phyloP scores from a whole-genome alignment of 2,888 invertebrate genomes.

The Gonocerus acuteangulatus region DNA sequence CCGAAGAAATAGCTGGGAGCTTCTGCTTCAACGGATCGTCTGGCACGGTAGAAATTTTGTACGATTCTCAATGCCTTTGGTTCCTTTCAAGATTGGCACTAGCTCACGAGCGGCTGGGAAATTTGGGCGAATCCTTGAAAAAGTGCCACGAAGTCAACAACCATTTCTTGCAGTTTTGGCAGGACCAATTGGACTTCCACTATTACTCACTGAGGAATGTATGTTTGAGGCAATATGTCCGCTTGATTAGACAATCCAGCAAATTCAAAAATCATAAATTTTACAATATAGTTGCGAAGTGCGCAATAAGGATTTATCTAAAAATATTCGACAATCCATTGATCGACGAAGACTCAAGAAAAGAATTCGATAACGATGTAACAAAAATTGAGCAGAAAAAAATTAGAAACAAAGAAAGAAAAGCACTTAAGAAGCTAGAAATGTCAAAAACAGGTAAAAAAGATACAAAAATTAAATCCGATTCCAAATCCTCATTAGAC shows the following conservation, averaged over 20 bases:
- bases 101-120: slow-evolving; percentile 77
- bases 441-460: not conserved
- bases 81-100: slow-evolving; percentile 94
- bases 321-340: slow-evolving; percentile 75
- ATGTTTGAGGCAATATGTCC: slow-evolving; percentile 96
- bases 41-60: slow-evolving; percentile 84
- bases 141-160: slow-evolving; percentile 97
- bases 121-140: slow-evolving; percentile 91
- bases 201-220: slow-evolving; percentile 99
- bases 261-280: slow-evolving; percentile 88
- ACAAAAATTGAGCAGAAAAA: not conserved
- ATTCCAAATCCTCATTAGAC: not conserved
- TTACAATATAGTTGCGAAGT: slow-evolving; percentile 88
- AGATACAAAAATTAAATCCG: not conserved
- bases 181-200: slow-evolving; percentile 99
- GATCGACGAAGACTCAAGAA: slow-evolving; percentile 70
- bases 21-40: slow-evolving; percentile 88
- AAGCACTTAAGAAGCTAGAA: slow-evolving; percentile 2
- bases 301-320: slow-evolving; percentile 85
- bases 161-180: slow-evolving; percentile 97
- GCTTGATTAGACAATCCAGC: slow-evolving; percentile 86
- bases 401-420: slow-evolving; percentile 10
- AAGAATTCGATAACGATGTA: slow-evolving; percentile 47
- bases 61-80: slow-evolving; percentile 99
- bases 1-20: slow-evolving; percentile 94